Conservation (phyloP, 2,113 vertebrate genomes). For the Coptodon rendalli region DNA sequence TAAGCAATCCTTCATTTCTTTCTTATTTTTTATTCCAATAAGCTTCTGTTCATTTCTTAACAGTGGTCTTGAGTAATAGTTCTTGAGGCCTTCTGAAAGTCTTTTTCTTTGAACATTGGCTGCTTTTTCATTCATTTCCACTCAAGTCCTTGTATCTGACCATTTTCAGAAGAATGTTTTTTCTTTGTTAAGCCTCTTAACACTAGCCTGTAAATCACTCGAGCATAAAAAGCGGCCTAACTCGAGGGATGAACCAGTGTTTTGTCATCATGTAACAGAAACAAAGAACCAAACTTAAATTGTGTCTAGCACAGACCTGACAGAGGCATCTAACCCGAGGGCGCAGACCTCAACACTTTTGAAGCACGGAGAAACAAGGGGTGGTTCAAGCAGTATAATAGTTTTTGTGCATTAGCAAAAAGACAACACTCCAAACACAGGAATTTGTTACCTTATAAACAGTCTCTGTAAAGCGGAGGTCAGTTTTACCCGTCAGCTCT, state of each 20-base stretch:
- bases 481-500: slow-evolving; percentile 86
- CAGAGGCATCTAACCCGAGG: neutral
- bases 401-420: neutral
- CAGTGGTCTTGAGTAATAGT: neutral
- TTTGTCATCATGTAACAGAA: neutral
- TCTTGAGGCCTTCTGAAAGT: neutral
- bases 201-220: neutral
- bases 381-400: rapidly evolving
- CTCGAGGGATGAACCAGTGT: neutral
- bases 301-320: neutral
- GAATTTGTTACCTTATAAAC: slow-evolving; percentile 85
- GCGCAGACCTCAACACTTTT: neutral
- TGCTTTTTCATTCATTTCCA: neutral
- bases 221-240: neutral
- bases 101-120: neutral
- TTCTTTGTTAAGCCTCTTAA: neutral
- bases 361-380: neutral
- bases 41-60: neutral
- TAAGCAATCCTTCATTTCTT: neutral
- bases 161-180: neutral
- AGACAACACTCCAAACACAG: neutral
- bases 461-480: slow-evolving; percentile 84
- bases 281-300: neutral
- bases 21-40: neutral
- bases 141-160: neutral